Conservation (phyloP, 2,797 vertebrate species). For the Sitta carolinensis region DNA sequence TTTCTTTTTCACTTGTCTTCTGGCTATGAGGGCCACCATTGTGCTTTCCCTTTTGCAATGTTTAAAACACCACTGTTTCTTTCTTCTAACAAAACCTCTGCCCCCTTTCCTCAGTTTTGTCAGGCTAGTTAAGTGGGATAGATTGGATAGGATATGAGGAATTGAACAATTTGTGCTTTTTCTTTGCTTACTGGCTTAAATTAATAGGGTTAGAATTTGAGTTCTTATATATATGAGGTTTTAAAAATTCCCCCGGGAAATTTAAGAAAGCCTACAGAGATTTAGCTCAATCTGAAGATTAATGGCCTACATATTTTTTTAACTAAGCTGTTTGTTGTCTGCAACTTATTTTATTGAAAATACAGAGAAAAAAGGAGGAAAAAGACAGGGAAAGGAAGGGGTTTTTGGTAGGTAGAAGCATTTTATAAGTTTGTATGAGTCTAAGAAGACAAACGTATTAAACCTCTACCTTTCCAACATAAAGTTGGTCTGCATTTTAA, state of each 20-base stretch:
- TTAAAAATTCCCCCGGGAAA: not conserved
- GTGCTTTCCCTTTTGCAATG: not conserved
- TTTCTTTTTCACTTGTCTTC: not conserved
- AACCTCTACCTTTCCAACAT: not conserved
- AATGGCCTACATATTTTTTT: slow-evolving; percentile 2
- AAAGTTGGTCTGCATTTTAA: not conserved
- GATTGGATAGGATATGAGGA: not conserved
- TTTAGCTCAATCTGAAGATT: slow-evolving; percentile 40
- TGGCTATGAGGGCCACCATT: not conserved
- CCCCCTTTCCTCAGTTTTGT: not conserved
- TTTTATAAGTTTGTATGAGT: not conserved
- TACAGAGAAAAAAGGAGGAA: not conserved
- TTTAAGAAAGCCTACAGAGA: not conserved
- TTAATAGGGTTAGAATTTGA: not conserved
- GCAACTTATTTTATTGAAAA: slow-evolving; percentile 2
- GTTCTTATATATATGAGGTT: not conserved
- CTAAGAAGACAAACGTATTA: not conserved
- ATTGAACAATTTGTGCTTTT: slow-evolving; percentile 7
- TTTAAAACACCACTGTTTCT: not conserved
- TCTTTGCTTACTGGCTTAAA: slow-evolving; percentile 6
- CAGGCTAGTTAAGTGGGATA: not conserved
- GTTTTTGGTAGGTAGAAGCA: not conserved
- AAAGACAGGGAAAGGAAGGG: not conserved
- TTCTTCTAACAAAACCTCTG: not conserved
- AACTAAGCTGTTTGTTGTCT: slow-evolving; percentile 31